These are phyloP conservation scores for Tragelaphus oryx DNA, from an alignment of 2,797 vertebrate species.

Conservation along the genomic window DNA sequence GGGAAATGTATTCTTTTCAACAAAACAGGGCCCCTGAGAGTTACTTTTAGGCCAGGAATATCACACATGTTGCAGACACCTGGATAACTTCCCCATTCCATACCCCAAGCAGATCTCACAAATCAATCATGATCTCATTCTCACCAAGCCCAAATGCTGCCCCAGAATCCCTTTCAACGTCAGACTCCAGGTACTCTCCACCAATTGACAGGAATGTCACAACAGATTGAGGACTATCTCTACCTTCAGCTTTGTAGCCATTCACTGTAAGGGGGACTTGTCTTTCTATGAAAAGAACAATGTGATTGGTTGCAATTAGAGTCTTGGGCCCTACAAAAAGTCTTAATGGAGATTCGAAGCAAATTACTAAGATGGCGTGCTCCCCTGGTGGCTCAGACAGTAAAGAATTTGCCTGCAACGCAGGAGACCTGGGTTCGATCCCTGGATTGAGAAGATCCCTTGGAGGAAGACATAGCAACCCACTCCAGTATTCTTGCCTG, in stretches of 20 bases:
- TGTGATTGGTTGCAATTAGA: neutral
- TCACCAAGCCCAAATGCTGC: neutral
- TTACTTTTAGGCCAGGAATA: neutral
- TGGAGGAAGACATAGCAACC: neutral
- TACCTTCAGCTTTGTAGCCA: neutral
- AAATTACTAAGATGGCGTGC: neutral
- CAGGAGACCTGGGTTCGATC: neutral
- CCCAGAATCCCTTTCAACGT: neutral
- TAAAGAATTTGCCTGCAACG: neutral
- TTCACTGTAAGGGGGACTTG: neutral
- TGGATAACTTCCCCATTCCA: neutral
- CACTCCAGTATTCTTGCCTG: neutral
- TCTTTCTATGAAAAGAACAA: neutral
- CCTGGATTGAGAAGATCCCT: neutral
- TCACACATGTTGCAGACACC: neutral
- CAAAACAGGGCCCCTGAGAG: neutral
- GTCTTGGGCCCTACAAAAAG: neutral
- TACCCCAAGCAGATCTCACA: neutral
- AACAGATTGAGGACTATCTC: neutral
- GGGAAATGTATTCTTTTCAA: neutral
- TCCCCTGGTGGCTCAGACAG: neutral
- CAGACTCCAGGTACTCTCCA: neutral
- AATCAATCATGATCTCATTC: neutral
- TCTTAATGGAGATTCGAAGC: neutral
- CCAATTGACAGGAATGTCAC: neutral